Percentiles rank a stretch among this genome's conserved stretches.
phyloP scores from a whole-genome alignment of 2,113 vertebrate species.

The Aleadryas rufinucha region DNA sequence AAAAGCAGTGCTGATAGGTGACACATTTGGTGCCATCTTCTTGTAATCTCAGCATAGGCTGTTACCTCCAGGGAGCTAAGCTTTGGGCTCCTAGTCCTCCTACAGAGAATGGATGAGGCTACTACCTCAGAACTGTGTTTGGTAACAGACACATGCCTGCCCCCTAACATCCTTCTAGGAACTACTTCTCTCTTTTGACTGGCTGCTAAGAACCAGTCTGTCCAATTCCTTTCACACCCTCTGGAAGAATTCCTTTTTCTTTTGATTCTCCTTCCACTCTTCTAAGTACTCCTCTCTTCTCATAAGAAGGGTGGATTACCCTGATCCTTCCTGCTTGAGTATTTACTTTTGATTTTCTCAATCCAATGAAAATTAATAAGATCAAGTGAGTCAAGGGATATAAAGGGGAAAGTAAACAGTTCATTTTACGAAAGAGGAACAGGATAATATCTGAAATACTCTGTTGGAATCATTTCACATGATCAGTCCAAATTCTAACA shows the following conservation, averaged over 20 bases:
- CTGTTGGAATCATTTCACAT: neutral
- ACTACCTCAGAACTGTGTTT: neutral
- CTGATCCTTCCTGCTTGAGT: neutral
- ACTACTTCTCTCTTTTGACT: neutral
- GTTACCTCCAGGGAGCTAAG: neutral
- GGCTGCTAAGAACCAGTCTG: neutral
- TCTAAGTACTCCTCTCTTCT: neutral
- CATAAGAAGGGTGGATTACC: neutral
- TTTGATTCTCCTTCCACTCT: neutral
- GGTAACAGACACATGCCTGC: neutral
- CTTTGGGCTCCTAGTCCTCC: neutral
- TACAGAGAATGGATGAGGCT: neutral
- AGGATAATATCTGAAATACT: neutral
- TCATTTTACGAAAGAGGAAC: neutral
- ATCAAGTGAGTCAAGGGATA: neutral
- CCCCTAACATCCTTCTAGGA: neutral
- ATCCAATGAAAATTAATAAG: neutral
- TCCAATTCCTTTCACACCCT: neutral
- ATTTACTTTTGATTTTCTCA: slow-evolving; percentile 11
- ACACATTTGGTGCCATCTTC: neutral
- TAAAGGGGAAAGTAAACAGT: neutral
- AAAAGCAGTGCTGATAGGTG: neutral
- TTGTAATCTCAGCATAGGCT: neutral
- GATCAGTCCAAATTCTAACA: neutral
- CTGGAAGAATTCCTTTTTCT: neutral